Evolutionary conservation across 2,888 invertebrate species (phyloP).

Genomic region (Calephelis perditalis): DNA sequence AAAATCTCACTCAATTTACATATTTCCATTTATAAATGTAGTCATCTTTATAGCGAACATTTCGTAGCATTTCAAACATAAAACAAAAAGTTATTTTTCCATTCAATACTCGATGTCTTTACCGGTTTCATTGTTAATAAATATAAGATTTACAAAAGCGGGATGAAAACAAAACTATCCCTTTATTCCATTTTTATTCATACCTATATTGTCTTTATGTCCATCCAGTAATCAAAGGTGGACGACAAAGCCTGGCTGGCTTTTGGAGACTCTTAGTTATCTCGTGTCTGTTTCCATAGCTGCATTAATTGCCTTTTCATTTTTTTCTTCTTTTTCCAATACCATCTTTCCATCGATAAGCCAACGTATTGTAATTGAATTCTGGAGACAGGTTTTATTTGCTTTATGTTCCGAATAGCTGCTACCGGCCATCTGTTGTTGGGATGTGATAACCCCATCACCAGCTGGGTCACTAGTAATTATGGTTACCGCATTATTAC

Average conservation of each 20-base stretch:
- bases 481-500: no score
- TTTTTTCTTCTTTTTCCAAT: constrained; percentile 38
- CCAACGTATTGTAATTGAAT: constrained; percentile 18
- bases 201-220: constrained; percentile 40
- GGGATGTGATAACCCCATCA: no score
- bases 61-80: constrained; percentile 5
- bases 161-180: constrained; percentile 39
- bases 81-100: constrained; percentile 16
- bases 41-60: neutral
- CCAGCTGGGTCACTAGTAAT: no score
- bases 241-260: constrained; percentile 60
- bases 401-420: no score
- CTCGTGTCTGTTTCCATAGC: constrained; percentile 51
- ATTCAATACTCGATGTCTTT: constrained; percentile 22
- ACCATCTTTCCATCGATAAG: constrained; percentile 22
- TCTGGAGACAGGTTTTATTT: neutral
- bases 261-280: constrained; percentile 57
- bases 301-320: constrained; percentile 69
- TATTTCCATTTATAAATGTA: no score
- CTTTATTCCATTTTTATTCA: constrained; percentile 41
- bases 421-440: no score
- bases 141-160: constrained; percentile 32
- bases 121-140: constrained; percentile 26
- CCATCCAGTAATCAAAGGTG: constrained; percentile 68
- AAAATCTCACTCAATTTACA: no score